Evolutionary conservation across 1,140 invertebrate species (phyloP), one percentile per base, ranked within the genome.

Genomic region (Drosophila novamexicana): DNA sequence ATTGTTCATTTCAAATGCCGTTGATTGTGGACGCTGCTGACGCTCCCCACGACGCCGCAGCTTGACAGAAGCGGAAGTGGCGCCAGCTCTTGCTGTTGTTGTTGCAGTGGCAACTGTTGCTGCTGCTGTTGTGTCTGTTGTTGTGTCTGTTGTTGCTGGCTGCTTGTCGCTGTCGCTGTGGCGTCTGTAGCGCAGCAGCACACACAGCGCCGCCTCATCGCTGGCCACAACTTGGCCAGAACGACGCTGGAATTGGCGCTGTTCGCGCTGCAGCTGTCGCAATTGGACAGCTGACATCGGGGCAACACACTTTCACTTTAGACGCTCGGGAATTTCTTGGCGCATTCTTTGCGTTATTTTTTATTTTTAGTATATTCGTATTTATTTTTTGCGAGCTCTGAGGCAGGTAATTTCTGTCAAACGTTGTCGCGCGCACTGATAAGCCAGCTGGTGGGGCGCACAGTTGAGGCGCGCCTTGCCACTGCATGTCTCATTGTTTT

Each of bases 1-100:
- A 75, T 85, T 81, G 68, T 76, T 79, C 73, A 81, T 81, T 84
- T 89, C 84, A 34, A 80, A 84, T 54, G 84, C 80, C 63, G 70
- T 88, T 42, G 84, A 80, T 61, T 81, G 74, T 22, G 84, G 77
- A 63, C 83, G 78, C 64, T 71, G 79, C 57, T 81, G 77, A 64
- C 84, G 79, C 29, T 89, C 57, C 57, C 54, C 50, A 12, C 50
- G 64, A 6, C 80, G 75, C 22, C 70, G 74, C 74, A 75, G 66
- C 67, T 88, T 89, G 67, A 89, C 53, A 54, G 53, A 54, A 22
- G 69, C 80, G 80, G 84, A 88, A 83, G 73, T 80, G 79, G 68
- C 77, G 49, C 83, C 82, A 68, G 39, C 50, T 62, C 49, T 18
- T 16, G 36, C 40, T 45, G 45, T 37, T 45, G 8, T 32, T 37